Evolutionary conservation across 2,888 invertebrate genomes (phyloP), one percentile per base, ranked within the genome.

Genomic region (Coenonympha glycerion): DNA sequence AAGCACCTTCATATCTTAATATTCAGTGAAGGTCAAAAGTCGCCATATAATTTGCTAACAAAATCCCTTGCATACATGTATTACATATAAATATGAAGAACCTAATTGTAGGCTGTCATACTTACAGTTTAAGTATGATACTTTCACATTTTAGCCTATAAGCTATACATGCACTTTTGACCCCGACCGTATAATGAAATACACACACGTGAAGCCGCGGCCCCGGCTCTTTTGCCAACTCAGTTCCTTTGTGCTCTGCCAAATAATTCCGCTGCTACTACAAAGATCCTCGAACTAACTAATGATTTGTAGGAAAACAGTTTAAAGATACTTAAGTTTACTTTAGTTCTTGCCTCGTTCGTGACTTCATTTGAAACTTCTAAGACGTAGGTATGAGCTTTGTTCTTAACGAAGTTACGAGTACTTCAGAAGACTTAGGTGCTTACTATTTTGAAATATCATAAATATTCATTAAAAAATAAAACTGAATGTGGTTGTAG

Each of bases 251-350:
- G 44, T 44, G 42, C 49, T 37, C 22, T 49, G 49, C 49, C 44
- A 49, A 49, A 49, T 49, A 44, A 44, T 49, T 49, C 42, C 42
- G 37, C 41, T 49, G 16, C 44, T 44, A 37, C 42, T 42, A 49
- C 44, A 37, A 37, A 44, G 37, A 37, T 49, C 36, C 48, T 18
- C 31, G 36, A 16, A 49, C 36, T 37, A 30, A 30, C 21, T 42
- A 42, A 41, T 49, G 36, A 42, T 41, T 49, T 49, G 30, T 34
- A 45, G 45, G 34, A 15, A 44, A 44, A 44, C 42, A 22, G 31
- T 30, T 22, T 44, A 33, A 31, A 21, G 16, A 34, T 24, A 34
- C 33, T 44, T 30, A 41, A 33, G 11, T 41, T 19, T 3, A 13
- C 13, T 13, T 8, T 19, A 4, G 13, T 24, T 5, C 13, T 3